Evolutionary conservation across 2,888 invertebrate genomes (phyloP), one percentile per base, ranked within the genome.

Genomic region (Atethmia centrago): DNA sequence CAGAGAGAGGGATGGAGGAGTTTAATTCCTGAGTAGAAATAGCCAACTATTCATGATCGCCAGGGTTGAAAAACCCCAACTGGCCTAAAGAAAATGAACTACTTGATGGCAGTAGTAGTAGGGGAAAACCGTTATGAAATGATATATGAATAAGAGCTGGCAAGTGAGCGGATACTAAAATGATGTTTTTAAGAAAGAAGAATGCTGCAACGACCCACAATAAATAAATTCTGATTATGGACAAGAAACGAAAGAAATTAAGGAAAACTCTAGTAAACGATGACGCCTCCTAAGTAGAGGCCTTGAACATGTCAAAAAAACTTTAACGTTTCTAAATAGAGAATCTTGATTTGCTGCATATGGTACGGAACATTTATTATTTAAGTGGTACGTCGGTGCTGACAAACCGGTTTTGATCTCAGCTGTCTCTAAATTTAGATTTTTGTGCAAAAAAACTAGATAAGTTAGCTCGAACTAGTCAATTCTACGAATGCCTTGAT

Each of bases 361-460:
- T 25, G 53, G 51, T n/a, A n/a, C n/a, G n/a, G n/a, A n/a, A n/a
- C n/a, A n/a, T n/a, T n/a, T n/a, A n/a, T n/a, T n/a, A n/a, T n/a
- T n/a, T n/a, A n/a, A n/a, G n/a, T n/a, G n/a, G n/a, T 14, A 19
- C 31, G 31, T 21, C 28, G 36, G 16, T 42, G 36, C 25, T n/a
- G 0, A n/a, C 7, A 61, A 82, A 77, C 83, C 7, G 69, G 70
- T 79, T 79, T 61, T 40, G 12, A 67, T 53, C 55, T 31, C 16
- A 19, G 3, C 31, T 40, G 51, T 25, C 21, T 56, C 42, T 68
- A 65, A 67, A 67, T 67, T 67, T 78, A 72, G 51, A 69, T 66
- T 62, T 55, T 42, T 55, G 16, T 12, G 51, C 61, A 72, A 69
- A 79, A 77, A 78, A 68, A 0, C 10, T n/a, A n/a, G n/a, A 14